A percentile compares a stretch with the other conserved stretches of the same genome.
Evolutionary conservation across 2,797 vertebrate species (phyloP).

Genomic region (Bucorvus abyssinicus): DNA sequence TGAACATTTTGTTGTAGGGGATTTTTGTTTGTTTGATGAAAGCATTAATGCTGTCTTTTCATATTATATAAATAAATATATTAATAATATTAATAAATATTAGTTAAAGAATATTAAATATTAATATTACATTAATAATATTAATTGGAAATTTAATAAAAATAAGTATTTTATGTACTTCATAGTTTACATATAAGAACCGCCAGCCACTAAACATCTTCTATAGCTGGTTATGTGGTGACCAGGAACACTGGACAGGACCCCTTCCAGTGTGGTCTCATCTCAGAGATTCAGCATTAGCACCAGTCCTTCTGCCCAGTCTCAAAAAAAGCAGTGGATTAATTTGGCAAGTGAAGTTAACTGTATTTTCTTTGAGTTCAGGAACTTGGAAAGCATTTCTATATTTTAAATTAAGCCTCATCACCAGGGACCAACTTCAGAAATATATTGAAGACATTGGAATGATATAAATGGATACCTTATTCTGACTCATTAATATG

Average conservation of each 20-base stretch:
- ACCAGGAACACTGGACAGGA: background rate
- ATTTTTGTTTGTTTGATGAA: background rate
- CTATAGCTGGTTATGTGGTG: background rate
- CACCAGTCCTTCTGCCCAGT: background rate
- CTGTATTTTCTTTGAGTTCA: conserved; percentile 10
- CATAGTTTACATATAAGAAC: background rate
- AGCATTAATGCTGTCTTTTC: background rate
- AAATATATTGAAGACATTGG: background rate
- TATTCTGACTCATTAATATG: conserved; percentile 31
- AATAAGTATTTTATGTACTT: background rate
- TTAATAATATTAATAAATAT: no score
- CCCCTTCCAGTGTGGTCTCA: accelerated
- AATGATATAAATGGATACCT: conserved; percentile 17
- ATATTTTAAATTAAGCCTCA: conserved; percentile 24
- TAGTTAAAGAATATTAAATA: no score
- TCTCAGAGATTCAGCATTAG: background rate
- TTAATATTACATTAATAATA: no score
- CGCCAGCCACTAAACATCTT: background rate
- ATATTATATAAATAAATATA: background rate
- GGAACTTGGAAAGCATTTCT: conserved; percentile 8
- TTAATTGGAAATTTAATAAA: background rate
- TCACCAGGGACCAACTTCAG: conserved; percentile 27
- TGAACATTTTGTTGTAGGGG: background rate
- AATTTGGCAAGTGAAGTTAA: background rate
- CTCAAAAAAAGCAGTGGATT: background rate